A percentile compares a stretch with the other conserved stretches of the same genome.
Conservation (phyloP, 1,140 invertebrate species). For the Philopotamus ludificatus region DNA sequence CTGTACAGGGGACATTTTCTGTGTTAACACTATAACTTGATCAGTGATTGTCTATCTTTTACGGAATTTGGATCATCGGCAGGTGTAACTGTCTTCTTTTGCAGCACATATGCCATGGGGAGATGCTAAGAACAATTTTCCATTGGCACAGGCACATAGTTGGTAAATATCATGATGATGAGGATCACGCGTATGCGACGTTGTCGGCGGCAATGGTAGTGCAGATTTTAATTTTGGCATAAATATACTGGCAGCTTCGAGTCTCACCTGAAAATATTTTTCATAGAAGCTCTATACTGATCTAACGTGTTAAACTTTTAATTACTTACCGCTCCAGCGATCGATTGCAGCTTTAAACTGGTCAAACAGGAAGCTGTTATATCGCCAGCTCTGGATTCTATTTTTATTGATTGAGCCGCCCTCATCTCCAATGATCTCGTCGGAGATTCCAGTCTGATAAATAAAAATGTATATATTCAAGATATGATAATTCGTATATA, state of each 20-base stretch:
- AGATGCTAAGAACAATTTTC: conserved; percentile 83
- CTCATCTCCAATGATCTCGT: conserved; percentile 81
- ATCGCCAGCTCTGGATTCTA: conserved; percentile 85
- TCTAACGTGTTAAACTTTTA: background rate
- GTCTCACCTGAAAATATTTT: conserved; percentile 54
- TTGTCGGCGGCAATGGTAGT: conserved; percentile 50
- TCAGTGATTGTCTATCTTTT: background rate
- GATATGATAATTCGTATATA: no score
- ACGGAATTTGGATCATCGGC: conserved; percentile 53
- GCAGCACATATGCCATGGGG: conserved; percentile 76
- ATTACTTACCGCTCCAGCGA: conserved; percentile 70
- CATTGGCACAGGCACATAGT: conserved; percentile 86
- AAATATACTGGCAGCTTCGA: conserved; percentile 66
- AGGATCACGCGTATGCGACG: conserved; percentile 51
- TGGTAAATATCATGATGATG: conserved; percentile 75
- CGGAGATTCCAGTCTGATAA: conserved; percentile 81
- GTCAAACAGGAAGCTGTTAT: conserved; percentile 78
- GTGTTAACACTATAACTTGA: background rate
- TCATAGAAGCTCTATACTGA: no score
- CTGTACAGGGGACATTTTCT: background rate
- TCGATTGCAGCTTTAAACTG: conserved; percentile 77
- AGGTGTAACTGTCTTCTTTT: conserved; percentile 54
- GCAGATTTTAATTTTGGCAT: conserved; percentile 72
- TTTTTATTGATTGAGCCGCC: conserved; percentile 75
- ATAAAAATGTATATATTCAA: conserved; percentile 1